phyloP scores from a whole-genome alignment of 1,140 invertebrate genomes.

The Nomia melanderi region DNA sequence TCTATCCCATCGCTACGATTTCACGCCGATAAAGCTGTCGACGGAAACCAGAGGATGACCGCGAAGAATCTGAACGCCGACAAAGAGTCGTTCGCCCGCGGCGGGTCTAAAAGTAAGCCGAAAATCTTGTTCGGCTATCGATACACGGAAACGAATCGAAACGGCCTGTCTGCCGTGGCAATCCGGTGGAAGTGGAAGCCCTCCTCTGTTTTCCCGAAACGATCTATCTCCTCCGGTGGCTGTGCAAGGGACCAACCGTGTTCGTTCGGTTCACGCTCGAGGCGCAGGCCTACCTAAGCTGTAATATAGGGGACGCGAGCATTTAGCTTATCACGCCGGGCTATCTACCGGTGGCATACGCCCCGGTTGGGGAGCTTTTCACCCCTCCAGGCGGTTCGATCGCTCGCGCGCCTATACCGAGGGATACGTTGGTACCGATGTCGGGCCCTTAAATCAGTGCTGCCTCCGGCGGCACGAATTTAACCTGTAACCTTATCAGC shows the following conservation, averaged over 20 bases:
- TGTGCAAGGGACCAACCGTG: background rate
- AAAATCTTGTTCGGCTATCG: background rate
- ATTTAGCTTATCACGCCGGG: conserved; percentile 64
- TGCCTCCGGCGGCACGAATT: conserved; percentile 57
- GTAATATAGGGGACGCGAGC: conserved; percentile 63
- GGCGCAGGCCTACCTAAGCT: conserved; percentile 43
- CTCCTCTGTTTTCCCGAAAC: conserved; percentile 1
- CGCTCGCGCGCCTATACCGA: conserved; percentile 33
- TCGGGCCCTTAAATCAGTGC: conserved; percentile 68
- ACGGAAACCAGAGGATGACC: too few species aligned
- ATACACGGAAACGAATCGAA: background rate
- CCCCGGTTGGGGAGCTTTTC: conserved; percentile 52
- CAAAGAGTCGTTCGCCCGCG: too few species aligned
- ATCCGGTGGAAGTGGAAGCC: conserved; percentile 41
- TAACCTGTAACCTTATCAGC: conserved; percentile 66
- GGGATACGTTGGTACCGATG: background rate
- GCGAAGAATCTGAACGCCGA: too few species aligned
- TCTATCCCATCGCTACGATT: too few species aligned
- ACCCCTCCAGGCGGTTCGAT: conserved; percentile 58
- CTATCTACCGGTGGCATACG: conserved; percentile 69
- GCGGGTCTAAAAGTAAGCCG: background rate
- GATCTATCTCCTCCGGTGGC: conserved; percentile 47
- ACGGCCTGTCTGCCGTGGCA: conserved; percentile 14
- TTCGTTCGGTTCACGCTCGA: conserved; percentile 54
- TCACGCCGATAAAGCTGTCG: too few species aligned